Base-by-base conservation (phyloP, 2,888 invertebrate genomes). In the Biston betularia region DNA sequence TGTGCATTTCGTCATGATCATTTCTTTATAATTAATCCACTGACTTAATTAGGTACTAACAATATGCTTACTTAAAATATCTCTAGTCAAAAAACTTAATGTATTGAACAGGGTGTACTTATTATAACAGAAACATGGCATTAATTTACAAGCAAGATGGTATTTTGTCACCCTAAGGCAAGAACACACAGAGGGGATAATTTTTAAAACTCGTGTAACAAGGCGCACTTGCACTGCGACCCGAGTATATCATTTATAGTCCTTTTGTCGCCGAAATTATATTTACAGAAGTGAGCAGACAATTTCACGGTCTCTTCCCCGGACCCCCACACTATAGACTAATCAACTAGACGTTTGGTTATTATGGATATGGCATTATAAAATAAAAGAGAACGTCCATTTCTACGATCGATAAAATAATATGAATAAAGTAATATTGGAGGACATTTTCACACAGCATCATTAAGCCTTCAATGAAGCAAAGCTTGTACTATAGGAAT, bases 271-370 rank as follows among this genome's bases (percentile, higher is more conserved):
- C 89, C 92, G 84, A 93, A 93, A 93, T 93, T 92, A 93, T 93
- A 93, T 93, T 93, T 93, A 93, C 93, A 93, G 91, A 93, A 93
- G 92, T 92, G 93, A 93, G 90, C 92, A 92, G 93, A 93, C 93
- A 94, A 94, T 93, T 94, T 94, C 93, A 94, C 92, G 93, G 86
- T 93, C 90, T 89, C 92, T 92, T 89, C 92, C 85, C 85, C 77
- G 92, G 92, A 88, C 94, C 89, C 89, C 86, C 86, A 86, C 85
- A 77, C 80, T 79, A 81, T 81, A 88, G 89, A 91, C 92, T 92
- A 92, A 93, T 93, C 91, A 93, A 86, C 84, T 79, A 68, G 77
- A 67, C 79, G 81, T 73, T 74, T 79, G 71, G 74, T 65, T 87
- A 85, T 75, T 76, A 69, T 88, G 86, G 91, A 90, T 76, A 81